Conservation (phyloP, 35 echinoderm and acorn worm genomes). For the Ptychodera flava region DNA sequence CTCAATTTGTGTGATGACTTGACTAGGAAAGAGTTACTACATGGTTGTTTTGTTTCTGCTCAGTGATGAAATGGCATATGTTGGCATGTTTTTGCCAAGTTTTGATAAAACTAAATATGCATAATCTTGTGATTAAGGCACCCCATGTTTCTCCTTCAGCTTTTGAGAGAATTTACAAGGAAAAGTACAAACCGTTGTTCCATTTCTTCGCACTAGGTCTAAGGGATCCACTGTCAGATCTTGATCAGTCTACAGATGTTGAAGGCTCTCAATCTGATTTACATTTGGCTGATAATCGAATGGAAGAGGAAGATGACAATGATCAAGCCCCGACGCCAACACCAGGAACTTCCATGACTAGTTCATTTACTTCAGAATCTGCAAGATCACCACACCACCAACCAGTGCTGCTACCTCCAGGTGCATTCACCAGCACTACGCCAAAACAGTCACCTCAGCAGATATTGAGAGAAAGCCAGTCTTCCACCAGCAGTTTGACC, state of each 20-base stretch:
- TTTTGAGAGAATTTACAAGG: no score
- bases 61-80: no score
- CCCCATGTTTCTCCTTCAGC: no score
- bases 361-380: slow-evolving; percentile 87
- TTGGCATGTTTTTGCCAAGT: no score
- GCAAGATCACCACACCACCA: slow-evolving; percentile 34
- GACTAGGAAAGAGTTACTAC: no score
- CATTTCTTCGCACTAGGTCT: no score
- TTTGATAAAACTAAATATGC: no score
- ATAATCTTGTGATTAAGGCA: no score
- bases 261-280: slow-evolving; percentile 41
- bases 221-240: slow-evolving; percentile 85
- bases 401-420: slow-evolving; percentile 77
- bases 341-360: slow-evolving; percentile 56
- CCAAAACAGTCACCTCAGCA: slow-evolving; percentile 15
- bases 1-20: no score
- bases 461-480: slow-evolving; percentile 57
- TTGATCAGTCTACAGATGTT: slow-evolving; percentile 63
- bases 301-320: neutral
- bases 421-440: slow-evolving; percentile 55
- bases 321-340: slow-evolving; percentile 28
- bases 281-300: neutral
- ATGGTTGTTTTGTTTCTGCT: no score
- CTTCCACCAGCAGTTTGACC: slow-evolving; percentile 84
- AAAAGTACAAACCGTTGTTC: no score